Conservation (phyloP, 2,888 invertebrate genomes). For the Geophilus truncorum region DNA sequence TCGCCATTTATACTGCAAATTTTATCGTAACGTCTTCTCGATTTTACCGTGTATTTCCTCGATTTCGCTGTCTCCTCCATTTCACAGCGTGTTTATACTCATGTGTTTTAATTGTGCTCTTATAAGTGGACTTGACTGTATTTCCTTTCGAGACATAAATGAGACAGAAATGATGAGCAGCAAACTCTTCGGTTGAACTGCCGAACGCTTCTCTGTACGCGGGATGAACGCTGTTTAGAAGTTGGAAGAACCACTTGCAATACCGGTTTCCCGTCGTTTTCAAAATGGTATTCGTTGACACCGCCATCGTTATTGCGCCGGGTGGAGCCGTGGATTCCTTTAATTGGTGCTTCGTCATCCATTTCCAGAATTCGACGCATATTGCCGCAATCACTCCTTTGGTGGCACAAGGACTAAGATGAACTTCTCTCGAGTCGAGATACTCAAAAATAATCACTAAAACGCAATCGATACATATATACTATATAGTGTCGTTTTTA, state of each 20-base stretch:
- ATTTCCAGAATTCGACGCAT: background rate
- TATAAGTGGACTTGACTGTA: too few species aligned
- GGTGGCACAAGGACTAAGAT: slow-evolving; percentile 52
- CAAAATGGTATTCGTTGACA: slow-evolving; percentile 40
- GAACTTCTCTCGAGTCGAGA: slow-evolving; percentile 52
- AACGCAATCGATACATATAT: too few species aligned
- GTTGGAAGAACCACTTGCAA: slow-evolving; percentile 57
- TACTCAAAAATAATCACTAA: slow-evolving; percentile 56
- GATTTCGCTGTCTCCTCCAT: too few species aligned
- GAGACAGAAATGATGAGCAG: slow-evolving; percentile 55
- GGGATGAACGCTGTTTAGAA: slow-evolving; percentile 46
- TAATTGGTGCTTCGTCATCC: background rate
- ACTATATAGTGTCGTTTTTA: too few species aligned
- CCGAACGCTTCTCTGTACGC: background rate
- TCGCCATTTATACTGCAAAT: too few species aligned
- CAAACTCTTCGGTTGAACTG: slow-evolving; percentile 43
- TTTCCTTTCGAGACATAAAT: too few species aligned
- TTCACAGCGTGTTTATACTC: too few species aligned
- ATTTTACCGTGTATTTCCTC: too few species aligned
- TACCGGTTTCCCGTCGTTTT: slow-evolving; percentile 56
- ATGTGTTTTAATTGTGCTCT: too few species aligned
- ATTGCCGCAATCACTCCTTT: slow-evolving; percentile 50
- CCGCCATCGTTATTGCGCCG: too few species aligned
- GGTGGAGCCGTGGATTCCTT: background rate
- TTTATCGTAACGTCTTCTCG: too few species aligned